Evolutionary conservation across 1,140 invertebrate genomes (phyloP).

Genomic region (Octopus sinensis): DNA sequence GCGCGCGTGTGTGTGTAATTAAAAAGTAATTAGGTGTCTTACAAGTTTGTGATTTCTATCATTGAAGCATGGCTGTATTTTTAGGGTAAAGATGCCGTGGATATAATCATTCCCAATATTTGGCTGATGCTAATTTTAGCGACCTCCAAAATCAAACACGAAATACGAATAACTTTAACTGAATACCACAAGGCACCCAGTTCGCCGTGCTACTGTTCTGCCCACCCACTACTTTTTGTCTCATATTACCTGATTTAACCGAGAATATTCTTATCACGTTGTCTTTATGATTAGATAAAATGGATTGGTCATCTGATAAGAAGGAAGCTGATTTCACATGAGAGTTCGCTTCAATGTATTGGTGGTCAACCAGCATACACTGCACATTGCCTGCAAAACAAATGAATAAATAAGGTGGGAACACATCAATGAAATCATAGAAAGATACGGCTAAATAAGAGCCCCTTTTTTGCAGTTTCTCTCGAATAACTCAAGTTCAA

Average conservation of each 20-base stretch:
- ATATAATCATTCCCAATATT: background rate
- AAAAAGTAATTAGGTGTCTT: too few species aligned
- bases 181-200: background rate
- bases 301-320: background rate
- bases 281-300: constrained; percentile 1
- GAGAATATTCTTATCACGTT: background rate
- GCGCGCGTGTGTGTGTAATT: too few species aligned
- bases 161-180: background rate
- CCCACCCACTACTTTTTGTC: background rate
- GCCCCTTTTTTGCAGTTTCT: background rate
- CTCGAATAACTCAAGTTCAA: background rate
- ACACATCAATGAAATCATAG: background rate
- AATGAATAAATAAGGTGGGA: background rate
- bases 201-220: background rate
- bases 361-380: background rate
- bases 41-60: background rate
- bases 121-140: background rate
- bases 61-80: background rate
- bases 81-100: background rate
- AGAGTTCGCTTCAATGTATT: background rate
- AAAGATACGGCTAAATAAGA: background rate
- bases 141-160: background rate
- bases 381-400: background rate
- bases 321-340: background rate
- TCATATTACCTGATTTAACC: background rate